These are phyloP conservation scores for Megalonaias nervosa DNA, from an alignment of 1,140 invertebrate species.

Conservation along the genomic window DNA sequence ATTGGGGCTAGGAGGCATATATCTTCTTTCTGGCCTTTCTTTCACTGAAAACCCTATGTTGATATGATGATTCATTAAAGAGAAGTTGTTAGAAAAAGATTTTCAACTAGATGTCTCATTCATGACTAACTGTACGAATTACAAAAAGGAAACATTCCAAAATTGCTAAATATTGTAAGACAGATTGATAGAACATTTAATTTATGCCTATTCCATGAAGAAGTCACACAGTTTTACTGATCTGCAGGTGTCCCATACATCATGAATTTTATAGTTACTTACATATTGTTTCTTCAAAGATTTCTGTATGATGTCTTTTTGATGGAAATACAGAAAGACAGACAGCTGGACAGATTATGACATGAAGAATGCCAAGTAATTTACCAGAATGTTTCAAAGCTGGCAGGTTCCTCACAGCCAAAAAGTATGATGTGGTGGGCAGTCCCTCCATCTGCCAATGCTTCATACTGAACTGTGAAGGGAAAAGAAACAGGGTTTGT, in stretches of 20 bases:
- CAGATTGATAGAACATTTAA: too few relatives aligned
- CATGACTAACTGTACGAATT: too few relatives aligned
- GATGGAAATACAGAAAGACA: neutral
- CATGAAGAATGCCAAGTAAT: conserved; percentile 29
- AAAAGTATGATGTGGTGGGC: conserved; percentile 97
- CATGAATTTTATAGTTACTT: neutral
- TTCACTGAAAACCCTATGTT: too few relatives aligned
- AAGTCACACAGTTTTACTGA: neutral
- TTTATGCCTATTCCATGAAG: neutral
- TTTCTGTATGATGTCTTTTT: neutral
- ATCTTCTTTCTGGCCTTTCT: too few relatives aligned
- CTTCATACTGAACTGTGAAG: conserved; percentile 87
- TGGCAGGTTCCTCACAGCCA: conserved; percentile 89
- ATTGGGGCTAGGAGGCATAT: too few relatives aligned
- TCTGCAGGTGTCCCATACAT: neutral
- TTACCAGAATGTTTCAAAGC: conserved; percentile 84
- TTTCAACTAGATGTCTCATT: too few relatives aligned
- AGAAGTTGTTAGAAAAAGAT: too few relatives aligned
- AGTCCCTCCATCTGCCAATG: conserved; percentile 91
- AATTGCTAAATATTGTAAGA: too few relatives aligned
- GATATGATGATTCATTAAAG: too few relatives aligned
- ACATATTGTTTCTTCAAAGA: neutral
- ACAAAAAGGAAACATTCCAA: too few relatives aligned
- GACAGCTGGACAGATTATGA: neutral
- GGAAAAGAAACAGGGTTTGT: too few relatives aligned